A percentile compares a stretch with the other conserved stretches of the same genome.
Evolutionary conservation across 2,797 vertebrate genomes (phyloP).

Genomic region (Alectoris magna): DNA sequence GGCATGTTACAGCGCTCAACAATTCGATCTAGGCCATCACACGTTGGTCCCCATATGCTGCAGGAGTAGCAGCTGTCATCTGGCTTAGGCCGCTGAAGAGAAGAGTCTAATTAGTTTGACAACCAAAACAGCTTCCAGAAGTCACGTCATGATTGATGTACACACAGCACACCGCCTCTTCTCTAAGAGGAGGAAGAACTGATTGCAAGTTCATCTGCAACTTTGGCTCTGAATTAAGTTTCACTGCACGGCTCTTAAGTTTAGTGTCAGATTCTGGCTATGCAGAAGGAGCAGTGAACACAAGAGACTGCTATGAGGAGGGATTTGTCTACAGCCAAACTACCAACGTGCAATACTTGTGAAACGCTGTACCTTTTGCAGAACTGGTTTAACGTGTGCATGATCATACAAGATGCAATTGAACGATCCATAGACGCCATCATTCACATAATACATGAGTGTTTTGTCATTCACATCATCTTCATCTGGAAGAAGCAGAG

Average conservation of each 20-base stretch:
- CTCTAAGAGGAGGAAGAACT: not conserved
- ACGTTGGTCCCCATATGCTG: slow-evolving; percentile 98
- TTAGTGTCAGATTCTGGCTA: not conserved
- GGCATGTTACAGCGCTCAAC: slow-evolving; percentile 91
- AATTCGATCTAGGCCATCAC: slow-evolving; percentile 95
- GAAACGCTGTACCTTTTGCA: slow-evolving; percentile 87
- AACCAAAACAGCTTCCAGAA: not conserved
- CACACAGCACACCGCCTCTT: not conserved
- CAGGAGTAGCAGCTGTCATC: slow-evolving; percentile 91
- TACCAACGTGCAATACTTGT: not conserved
- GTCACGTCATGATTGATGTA: not conserved
- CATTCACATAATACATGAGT: slow-evolving; percentile 98
- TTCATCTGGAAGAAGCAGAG: slow-evolving; percentile 83
- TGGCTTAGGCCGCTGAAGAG: slow-evolving; percentile 88
- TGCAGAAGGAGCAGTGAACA: not conserved
- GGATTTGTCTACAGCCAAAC: not conserved
- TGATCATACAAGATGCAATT: slow-evolving; percentile 97
- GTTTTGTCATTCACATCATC: slow-evolving; percentile 88
- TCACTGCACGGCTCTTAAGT: not conserved
- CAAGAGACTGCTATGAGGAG: not conserved
- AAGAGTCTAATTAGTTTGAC: not conserved
- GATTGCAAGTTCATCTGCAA: not conserved
- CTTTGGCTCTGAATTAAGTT: not conserved
- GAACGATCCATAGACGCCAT: slow-evolving; percentile 97
- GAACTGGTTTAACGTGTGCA: slow-evolving; percentile 88